A percentile compares a stretch with the other conserved stretches of the same genome.
Conservation (phyloP, 2,888 invertebrate genomes). For the Hyposoter didymator region DNA sequence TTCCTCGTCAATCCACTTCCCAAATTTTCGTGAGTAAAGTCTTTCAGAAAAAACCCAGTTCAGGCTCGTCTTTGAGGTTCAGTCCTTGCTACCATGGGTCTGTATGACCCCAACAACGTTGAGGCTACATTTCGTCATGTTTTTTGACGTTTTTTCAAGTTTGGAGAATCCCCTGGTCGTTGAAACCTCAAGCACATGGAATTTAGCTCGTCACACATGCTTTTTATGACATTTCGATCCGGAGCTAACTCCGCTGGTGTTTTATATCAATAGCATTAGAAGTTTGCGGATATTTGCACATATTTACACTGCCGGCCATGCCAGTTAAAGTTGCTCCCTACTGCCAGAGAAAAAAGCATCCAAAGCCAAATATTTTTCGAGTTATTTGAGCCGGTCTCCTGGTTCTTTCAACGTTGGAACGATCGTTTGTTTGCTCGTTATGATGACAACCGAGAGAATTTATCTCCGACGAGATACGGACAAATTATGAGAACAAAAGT, state of each 20-base stretch:
- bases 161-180: neutral
- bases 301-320: neutral
- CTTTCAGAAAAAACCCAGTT: neutral
- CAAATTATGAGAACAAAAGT: conserved; percentile 10
- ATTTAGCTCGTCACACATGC: neutral
- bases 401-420: neutral
- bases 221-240: neutral
- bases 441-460: conserved; percentile 17
- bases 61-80: neutral
- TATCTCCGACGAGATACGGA: conserved; percentile 20
- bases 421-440: conserved; percentile 21
- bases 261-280: conserved; percentile 5
- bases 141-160: neutral
- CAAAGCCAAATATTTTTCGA: conserved; percentile 13
- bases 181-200: neutral
- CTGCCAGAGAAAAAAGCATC: neutral
- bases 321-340: neutral
- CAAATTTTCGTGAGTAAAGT: neutral
- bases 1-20: neutral
- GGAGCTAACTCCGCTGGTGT: neutral
- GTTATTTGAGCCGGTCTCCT: neutral
- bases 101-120: neutral
- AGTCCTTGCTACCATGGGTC: neutral
- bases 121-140: neutral
- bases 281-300: neutral